Evolutionary conservation across 2,113 vertebrate genomes (phyloP).

Genomic region (Microtus oregoni): DNA sequence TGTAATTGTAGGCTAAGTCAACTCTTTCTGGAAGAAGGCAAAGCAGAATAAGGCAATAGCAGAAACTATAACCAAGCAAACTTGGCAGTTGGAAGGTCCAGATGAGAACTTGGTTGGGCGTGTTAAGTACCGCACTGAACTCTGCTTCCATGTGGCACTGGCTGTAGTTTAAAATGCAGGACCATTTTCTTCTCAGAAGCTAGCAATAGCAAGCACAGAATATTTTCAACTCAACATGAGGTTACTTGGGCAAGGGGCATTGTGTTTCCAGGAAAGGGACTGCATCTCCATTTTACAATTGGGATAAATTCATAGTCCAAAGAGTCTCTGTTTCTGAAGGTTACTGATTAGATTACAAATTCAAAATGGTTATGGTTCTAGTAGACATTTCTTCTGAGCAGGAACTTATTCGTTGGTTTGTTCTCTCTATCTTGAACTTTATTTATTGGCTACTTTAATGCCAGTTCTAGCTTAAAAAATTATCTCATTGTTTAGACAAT

Average conservation of each 20-base stretch:
- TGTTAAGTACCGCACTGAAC: not conserved
- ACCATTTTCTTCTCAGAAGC: slow-evolving; percentile 14
- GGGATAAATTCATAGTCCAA: slow-evolving; percentile 43
- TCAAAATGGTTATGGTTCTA: not conserved
- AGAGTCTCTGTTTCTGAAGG: not conserved
- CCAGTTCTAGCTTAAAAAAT: slow-evolving; percentile 6
- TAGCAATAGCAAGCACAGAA: not conserved
- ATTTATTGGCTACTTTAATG: not conserved
- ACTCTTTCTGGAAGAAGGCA: not conserved
- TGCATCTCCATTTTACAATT: slow-evolving; percentile 3
- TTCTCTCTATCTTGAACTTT: not conserved
- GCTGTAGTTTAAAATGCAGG: not conserved
- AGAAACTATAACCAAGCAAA: slow-evolving; percentile 31
- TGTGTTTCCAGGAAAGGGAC: not conserved
- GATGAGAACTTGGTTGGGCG: not conserved
- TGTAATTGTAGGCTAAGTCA: not conserved
- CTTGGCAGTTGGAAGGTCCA: not conserved
- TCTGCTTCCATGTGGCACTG: not conserved
- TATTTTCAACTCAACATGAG: not conserved
- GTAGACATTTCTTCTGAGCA: not conserved
- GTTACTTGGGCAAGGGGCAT: not conserved
- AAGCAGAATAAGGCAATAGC: not conserved
- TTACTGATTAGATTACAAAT: slow-evolving; percentile 9
- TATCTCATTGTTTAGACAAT: not conserved
- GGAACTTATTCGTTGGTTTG: not conserved